phyloP scores from a whole-genome alignment of 35 echinoderm and acorn worm species.

The Eucidaris tribuloides region DNA sequence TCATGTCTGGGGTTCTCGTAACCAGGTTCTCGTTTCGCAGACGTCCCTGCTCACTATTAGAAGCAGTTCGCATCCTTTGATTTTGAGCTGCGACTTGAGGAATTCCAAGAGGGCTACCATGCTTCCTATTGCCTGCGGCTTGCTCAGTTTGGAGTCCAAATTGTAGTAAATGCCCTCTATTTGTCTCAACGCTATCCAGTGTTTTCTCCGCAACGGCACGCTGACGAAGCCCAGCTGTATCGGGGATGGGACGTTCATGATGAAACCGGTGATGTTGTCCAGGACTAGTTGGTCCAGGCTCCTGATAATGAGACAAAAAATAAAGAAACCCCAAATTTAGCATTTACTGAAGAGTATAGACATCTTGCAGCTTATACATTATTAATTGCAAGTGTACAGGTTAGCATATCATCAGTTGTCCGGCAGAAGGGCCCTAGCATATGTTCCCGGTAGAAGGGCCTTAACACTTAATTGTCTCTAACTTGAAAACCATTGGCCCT shows the following conservation, averaged over 20 bases:
- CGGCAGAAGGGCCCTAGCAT: no score
- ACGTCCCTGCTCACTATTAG: constrained; percentile 70
- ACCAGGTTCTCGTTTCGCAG: constrained; percentile 47
- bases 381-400: no score
- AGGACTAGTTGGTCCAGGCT: constrained; percentile 58
- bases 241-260: constrained; percentile 90
- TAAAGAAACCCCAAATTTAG: no score
- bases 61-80: constrained; percentile 89
- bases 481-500: no score
- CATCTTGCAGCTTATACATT: no score
- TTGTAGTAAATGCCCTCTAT: constrained; percentile 87
- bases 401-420: no score
- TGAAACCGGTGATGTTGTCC: constrained; percentile 69
- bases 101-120: constrained; percentile 52
- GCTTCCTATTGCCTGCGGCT: constrained; percentile 72
- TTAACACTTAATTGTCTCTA: no score
- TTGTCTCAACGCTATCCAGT: constrained; percentile 92
- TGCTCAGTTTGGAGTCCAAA: constrained; percentile 94
- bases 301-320: constrained; percentile 48
- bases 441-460: no score
- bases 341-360: no score
- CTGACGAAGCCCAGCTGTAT: constrained; percentile 91
- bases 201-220: constrained; percentile 87
- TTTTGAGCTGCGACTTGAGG: constrained; percentile 51
- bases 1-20: constrained; percentile 25